Evolutionary conservation across 2,113 vertebrate species (phyloP), one percentile per base, ranked within the genome.

Genomic region (Puntigrus tetrazona): DNA sequence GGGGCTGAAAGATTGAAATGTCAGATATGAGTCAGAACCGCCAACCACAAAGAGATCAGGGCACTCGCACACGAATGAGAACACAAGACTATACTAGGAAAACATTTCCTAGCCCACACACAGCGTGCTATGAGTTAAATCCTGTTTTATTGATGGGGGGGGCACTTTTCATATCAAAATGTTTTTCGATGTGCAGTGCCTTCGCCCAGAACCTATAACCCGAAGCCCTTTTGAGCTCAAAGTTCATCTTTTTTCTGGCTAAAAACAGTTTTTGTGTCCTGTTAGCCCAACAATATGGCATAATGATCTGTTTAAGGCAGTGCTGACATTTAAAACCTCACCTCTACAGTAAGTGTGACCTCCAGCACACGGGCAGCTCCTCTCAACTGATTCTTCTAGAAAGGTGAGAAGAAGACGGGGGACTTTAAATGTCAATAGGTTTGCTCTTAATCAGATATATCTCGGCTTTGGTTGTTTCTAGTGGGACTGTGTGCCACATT

Each of bases 1-100:
- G 31, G 79, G 63, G 59, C 85, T 86, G 81, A 81, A 82, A 81
- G 77, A 84, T 82, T 86, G 72, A 89, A 89, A 89, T 87, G 73
- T 87, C 86, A 86, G 77, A 83, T 73, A 73, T 89, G 86, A 87
- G 27, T 89, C 81, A 85, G 82, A 84, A 59, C 63, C 47, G 55
- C 65, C 72, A 82, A 79, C 38, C 55, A 63, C 57, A 72, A 63
- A 67, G 78, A 86, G 57, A 86, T 86, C 70, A 81, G 70, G 72
- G 78, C 63, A 57, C 55, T 59, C 36, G 73, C 43, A 83, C 57
- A 59, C 29, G 67, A 74, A 85, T 25, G 63, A 38, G 22, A 59
- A 50, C 50, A 63, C 31, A 78, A 67, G 20, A 55, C 43, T 82
- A 36, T 69, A 70, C 20, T 29, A n/a, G 16, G 29, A 65, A 50